Base-by-base conservation (phyloP, 2,888 invertebrate species). In the Diaperis boleti region DNA sequence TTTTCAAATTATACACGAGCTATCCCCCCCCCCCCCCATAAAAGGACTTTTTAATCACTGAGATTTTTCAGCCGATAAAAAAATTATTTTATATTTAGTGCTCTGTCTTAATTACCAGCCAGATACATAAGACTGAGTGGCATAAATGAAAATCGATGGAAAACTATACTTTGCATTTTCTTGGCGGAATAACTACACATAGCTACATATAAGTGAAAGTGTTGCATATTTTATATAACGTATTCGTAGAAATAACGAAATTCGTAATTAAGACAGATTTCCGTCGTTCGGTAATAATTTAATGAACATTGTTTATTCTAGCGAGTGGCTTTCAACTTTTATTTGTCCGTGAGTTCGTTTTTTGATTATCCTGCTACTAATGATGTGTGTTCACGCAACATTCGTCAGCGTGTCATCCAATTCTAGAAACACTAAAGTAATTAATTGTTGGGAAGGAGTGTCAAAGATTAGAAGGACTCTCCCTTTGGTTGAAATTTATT, bases 361-460 rank as follows among this genome's bases (percentile, higher is more conserved):
- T 42, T 42, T 7, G 15, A 17, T 17, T 20, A 42, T 42, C 20
- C 18, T 7, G 20, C 4, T 15, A 4, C 20, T 47, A 50, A 35
- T 50, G 33, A 18, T 15, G 22, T 10, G 35, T 33, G 22, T 50
- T 22, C 50, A 52, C 52, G 52, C 52, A 52, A 52, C 29, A 26
- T 42, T 20, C 20, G 20, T 42, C 41, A 42, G 20, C 41, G 11
- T 52, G 52, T 35, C 49, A 35, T 39, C 52, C 52, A 37, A 52
- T 22, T 52, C 37, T 49, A 49, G 5, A 17, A 49, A 31, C 47
- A 49, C 17, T 49, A 49, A 31, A 39, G 37, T 52, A 37, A 37
- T 39, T n/a, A n/a, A n/a, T 52, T 37, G 52, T 31, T 17, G 17
- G 4, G 20, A 18, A 42, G 41, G 41, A 20, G 41, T 42, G 41